Evolutionary conservation across 2,888 invertebrate species (phyloP).

Genomic region (Euplexia lucipara): DNA sequence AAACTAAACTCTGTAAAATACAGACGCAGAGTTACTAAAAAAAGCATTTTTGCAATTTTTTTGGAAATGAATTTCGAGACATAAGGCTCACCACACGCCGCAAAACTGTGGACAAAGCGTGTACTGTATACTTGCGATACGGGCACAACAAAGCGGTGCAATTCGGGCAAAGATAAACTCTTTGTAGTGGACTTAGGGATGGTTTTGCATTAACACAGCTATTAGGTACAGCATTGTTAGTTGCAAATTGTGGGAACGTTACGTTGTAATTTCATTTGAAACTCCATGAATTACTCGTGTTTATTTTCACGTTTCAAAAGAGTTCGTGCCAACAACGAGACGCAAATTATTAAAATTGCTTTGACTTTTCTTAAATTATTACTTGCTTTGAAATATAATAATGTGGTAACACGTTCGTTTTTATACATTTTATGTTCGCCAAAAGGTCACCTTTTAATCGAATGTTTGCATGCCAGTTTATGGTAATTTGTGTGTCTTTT

Average conservation of each 20-base stretch:
- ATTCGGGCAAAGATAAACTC: conserved; percentile 4
- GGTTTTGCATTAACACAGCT: conserved; percentile 23
- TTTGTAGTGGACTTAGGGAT: neutral
- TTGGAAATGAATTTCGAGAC: conserved; percentile 14
- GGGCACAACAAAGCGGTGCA: conserved; percentile 11
- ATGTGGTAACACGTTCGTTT: conserved; percentile 11
- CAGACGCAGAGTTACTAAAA: conserved; percentile 13
- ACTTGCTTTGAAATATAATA: conserved; percentile 8
- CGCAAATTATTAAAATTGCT: conserved; percentile 41
- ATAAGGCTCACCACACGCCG: conserved; percentile 41
- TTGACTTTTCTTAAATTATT: conserved; percentile 29
- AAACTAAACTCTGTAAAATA: conserved; percentile 17
- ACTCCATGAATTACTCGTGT: conserved; percentile 55
- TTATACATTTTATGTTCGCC: neutral
- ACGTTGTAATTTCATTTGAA: conserved; percentile 53
- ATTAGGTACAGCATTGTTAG: conserved; percentile 24
- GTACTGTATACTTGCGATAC: conserved; percentile 25
- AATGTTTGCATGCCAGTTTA: conserved; percentile 33
- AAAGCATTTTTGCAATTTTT: conserved; percentile 23
- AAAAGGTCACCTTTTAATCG: conserved; percentile 24
- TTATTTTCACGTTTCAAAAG: conserved; percentile 55
- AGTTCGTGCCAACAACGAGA: conserved; percentile 46
- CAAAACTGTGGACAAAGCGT: conserved; percentile 57
- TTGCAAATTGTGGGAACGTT: conserved; percentile 38
- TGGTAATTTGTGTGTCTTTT: conserved; percentile 27